Conservation (phyloP, 2,797 vertebrate genomes). For the Pristis pectinata region DNA sequence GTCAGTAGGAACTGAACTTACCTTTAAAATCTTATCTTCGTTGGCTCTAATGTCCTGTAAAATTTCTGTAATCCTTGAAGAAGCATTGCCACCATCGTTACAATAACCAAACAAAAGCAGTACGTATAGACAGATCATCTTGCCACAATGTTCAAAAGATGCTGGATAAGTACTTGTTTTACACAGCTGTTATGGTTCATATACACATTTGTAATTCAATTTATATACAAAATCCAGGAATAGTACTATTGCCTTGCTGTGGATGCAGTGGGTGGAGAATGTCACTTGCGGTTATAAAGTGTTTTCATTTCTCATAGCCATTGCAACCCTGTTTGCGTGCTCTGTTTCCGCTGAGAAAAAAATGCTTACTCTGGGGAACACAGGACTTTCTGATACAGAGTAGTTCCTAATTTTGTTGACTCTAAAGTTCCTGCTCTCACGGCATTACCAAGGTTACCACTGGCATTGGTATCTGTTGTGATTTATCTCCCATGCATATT, state of each 20-base stretch:
- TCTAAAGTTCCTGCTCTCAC: constrained; percentile 17
- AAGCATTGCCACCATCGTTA: constrained; percentile 19
- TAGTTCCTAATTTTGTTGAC: constrained; percentile 35
- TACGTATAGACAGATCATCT: constrained; percentile 11
- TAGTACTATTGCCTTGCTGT: constrained; percentile 2
- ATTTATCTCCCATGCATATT: constrained; percentile 8
- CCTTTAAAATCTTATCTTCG: constrained; percentile 30
- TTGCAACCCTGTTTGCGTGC: background rate
- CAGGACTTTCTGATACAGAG: background rate
- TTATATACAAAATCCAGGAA: background rate
- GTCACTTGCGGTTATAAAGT: constrained; percentile 22
- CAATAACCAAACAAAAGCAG: constrained; percentile 25
- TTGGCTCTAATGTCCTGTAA: constrained; percentile 16
- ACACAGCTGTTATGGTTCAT: background rate
- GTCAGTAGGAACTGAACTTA: constrained; percentile 2
- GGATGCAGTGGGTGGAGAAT: background rate
- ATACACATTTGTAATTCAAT: constrained; percentile 9
- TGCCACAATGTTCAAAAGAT: constrained; percentile 6
- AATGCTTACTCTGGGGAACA: constrained; percentile 25
- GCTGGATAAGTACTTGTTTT: background rate
- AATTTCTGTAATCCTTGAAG: constrained; percentile 27
- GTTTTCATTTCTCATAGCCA: constrained; percentile 25
- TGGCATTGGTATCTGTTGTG: constrained; percentile 12
- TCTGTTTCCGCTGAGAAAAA: constrained; percentile 8
- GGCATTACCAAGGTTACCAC: constrained; percentile 21